These are phyloP conservation scores for Bombus turneri DNA, from an alignment of 1,140 invertebrate genomes.

Conservation along the genomic window DNA sequence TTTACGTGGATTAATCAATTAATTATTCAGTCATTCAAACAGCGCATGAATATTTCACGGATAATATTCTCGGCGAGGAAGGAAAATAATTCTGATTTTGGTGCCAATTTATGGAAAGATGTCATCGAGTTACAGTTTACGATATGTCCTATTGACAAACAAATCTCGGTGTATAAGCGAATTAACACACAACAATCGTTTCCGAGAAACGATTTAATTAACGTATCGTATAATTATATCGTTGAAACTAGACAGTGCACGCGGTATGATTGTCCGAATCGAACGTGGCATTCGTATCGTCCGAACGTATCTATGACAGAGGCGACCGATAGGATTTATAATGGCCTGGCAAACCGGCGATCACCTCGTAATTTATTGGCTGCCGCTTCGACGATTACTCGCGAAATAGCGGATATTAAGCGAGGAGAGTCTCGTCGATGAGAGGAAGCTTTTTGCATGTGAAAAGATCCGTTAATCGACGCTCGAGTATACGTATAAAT, in stretches of 20 bases:
- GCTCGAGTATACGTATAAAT: background rate
- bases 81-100: background rate
- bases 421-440: background rate
- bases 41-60: too few species aligned
- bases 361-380: slow-evolving; percentile 31
- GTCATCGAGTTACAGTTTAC: background rate
- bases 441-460: slow-evolving; percentile 8
- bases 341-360: slow-evolving; percentile 17
- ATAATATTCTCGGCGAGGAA: background rate
- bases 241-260: background rate
- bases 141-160: background rate
- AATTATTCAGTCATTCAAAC: background rate
- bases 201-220: slow-evolving; percentile 42
- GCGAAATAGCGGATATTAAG: slow-evolving; percentile 31
- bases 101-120: background rate
- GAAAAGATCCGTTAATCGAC: slow-evolving; percentile 10
- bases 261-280: background rate
- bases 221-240: slow-evolving; percentile 60
- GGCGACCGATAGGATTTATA: slow-evolving; percentile 32
- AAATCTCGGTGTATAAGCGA: background rate
- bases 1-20: too few species aligned
- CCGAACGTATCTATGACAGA: background rate
- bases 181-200: slow-evolving; percentile 16
- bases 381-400: slow-evolving; percentile 1
- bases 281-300: background rate